Base-by-base conservation (phyloP, 2,888 invertebrate genomes). In the Dusona sp. region DNA sequence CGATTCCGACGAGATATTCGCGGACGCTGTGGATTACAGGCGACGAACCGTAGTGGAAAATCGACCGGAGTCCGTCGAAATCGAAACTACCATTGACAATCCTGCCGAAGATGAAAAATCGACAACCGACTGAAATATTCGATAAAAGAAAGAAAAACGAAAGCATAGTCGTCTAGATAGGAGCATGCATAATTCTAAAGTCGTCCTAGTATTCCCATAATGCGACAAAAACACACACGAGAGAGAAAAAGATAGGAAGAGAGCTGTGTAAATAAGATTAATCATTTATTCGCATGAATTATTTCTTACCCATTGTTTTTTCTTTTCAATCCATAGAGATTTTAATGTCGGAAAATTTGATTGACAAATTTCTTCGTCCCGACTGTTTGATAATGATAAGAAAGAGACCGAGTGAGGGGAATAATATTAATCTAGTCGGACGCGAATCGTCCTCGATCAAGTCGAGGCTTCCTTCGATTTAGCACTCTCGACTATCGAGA, bases 1-100 rank as follows among this genome's bases (percentile, higher is more conserved):
- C 73, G 90, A 91, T 64, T 89, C 89, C 11, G 92, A 91, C 51
- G 91, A 92, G 54, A 80, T 90, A 65, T 84, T 90, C 48, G 91
- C 88, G 83, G 91, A 92, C 48, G 86, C 89, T 13, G 88, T 91
- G 48, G 91, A 84, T 57, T 79, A 92, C 82, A 90, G 91, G 68
- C 89, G 91, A 64, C 91, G 90, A 67, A 91, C 87, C 54, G 88
- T 92, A 51, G 90, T 92, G 67, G 93, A 92, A 84, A 93, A 91
- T 78, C 90, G 91, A 82, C 90, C 90, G 4, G 83, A 67, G 6
- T 61, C 54, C 67, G 22, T 42, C n/a, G 77, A 86, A 9, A 38
- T 54, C 29, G 65, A 77, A 36, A 79, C 67, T 19, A 51, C 68
- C 57, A 33, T 33, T 54, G 45, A 85, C 22, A 83, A 79, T 72